These are phyloP conservation scores for Pantherophis guttatus DNA, from an alignment of 2,113 vertebrate genomes.

Conservation along the genomic window DNA sequence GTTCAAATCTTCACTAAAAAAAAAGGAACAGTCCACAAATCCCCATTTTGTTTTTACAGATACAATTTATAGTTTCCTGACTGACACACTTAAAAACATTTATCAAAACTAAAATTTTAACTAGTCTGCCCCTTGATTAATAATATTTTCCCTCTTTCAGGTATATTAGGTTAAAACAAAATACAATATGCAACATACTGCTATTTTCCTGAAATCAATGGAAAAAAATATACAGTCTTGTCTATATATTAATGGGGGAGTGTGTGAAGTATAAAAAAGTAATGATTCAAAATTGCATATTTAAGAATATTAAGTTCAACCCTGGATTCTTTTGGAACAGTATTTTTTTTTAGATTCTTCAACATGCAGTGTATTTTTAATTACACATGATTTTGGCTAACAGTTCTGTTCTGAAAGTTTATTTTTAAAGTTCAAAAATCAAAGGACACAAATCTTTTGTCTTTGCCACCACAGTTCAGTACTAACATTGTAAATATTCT, in stretches of 20 bases:
- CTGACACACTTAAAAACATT: slow-evolving; percentile 52
- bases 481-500: background rate
- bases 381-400: background rate
- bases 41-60: slow-evolving; percentile 50
- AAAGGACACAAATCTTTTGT: slow-evolving; percentile 2
- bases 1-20: slow-evolving; percentile 59
- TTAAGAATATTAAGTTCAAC: slow-evolving; percentile 20
- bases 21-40: slow-evolving; percentile 63
- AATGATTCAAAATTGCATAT: background rate
- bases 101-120: slow-evolving; percentile 42
- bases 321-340: slow-evolving; percentile 11
- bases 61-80: slow-evolving; percentile 44
- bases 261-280: slow-evolving; percentile 23
- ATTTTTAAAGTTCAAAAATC: slow-evolving; percentile 44
- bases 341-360: background rate
- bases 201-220: slow-evolving; percentile 18
- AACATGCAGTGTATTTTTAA: background rate
- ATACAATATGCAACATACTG: background rate
- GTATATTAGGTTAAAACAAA: background rate
- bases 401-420: background rate
- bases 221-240: background rate
- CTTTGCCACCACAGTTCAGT: background rate
- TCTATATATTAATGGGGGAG: background rate
- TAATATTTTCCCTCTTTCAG: slow-evolving; percentile 3
- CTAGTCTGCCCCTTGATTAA: slow-evolving; percentile 40